phyloP scores from a whole-genome alignment of 2,888 invertebrate species.

The Rosalia funebris region DNA sequence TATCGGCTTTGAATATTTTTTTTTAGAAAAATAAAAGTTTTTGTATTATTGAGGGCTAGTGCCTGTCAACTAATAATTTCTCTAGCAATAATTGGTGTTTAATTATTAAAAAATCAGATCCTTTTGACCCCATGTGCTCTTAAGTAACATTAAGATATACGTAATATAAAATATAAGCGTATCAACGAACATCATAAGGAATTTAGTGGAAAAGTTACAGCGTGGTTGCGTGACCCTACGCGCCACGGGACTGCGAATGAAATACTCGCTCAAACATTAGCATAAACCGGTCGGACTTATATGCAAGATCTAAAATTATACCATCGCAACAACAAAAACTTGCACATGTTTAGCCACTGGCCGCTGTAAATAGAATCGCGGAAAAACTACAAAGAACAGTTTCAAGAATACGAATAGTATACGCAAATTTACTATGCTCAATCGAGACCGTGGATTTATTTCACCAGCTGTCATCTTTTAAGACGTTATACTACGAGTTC shows the following conservation, averaged over 20 bases:
- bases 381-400: constrained; percentile 26
- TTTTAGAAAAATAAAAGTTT: too few relatives aligned
- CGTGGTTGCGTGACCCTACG: constrained; percentile 43
- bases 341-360: constrained; percentile 57
- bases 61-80: too few relatives aligned
- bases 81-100: too few relatives aligned
- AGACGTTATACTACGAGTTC: too few relatives aligned
- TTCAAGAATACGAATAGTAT: constrained; percentile 20
- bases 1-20: too few relatives aligned
- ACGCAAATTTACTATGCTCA: constrained; percentile 12
- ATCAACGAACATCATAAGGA: constrained; percentile 2
- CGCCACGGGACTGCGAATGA: constrained; percentile 55
- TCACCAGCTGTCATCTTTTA: constrained; percentile 1
- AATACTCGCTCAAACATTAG: constrained; percentile 59
- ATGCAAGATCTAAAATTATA: constrained; percentile 59
- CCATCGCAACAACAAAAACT: constrained; percentile 59
- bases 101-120: too few relatives aligned
- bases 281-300: constrained; percentile 46
- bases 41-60: too few relatives aligned
- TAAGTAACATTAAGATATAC: too few relatives aligned
- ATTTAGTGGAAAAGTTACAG: constrained; percentile 16
- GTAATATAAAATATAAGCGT: too few relatives aligned
- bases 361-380: constrained; percentile 56
- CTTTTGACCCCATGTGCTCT: too few relatives aligned
- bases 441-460: background rate